phyloP scores from a whole-genome alignment of 92 coral and sea anemone genomes.

The Porites evermanni region DNA sequence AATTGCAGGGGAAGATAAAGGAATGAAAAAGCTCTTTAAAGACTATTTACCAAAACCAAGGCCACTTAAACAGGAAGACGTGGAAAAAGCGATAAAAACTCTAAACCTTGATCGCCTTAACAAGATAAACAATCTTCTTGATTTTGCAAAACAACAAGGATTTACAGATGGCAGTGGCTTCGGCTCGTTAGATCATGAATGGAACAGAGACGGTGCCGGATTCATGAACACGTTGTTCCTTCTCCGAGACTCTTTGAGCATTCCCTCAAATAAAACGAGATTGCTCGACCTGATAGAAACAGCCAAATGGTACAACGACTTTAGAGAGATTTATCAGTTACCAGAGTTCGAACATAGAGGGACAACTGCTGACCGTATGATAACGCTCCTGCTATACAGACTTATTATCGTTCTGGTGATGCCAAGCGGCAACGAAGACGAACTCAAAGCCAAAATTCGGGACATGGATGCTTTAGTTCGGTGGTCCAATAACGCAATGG shows the following conservation, averaged over 20 bases:
- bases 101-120: slow-evolving; percentile 23
- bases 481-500: slow-evolving; percentile 72
- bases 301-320: slow-evolving; percentile 82
- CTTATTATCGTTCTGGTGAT: slow-evolving; percentile 69
- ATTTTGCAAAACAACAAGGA: slow-evolving; percentile 64
- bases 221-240: slow-evolving; percentile 71
- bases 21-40: neutral
- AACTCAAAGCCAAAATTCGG: slow-evolving; percentile 56
- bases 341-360: slow-evolving; percentile 52
- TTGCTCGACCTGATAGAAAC: slow-evolving; percentile 42
- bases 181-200: slow-evolving; percentile 68
- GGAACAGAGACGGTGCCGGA: slow-evolving; percentile 72
- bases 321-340: slow-evolving; percentile 79
- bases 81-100: neutral
- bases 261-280: slow-evolving; percentile 11
- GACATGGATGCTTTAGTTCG: slow-evolving; percentile 65
- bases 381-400: slow-evolving; percentile 67
- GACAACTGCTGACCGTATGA: slow-evolving; percentile 85
- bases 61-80: neutral
- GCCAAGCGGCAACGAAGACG: slow-evolving; percentile 42
- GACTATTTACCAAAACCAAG: neutral
- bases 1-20: slow-evolving; percentile 38
- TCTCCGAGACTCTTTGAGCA: slow-evolving; percentile 35
- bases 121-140: slow-evolving; percentile 45
- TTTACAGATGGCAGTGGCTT: slow-evolving; percentile 75